Base-by-base conservation (phyloP, 2,797 vertebrate species). In the Phrynocephalus guinanensis region DNA sequence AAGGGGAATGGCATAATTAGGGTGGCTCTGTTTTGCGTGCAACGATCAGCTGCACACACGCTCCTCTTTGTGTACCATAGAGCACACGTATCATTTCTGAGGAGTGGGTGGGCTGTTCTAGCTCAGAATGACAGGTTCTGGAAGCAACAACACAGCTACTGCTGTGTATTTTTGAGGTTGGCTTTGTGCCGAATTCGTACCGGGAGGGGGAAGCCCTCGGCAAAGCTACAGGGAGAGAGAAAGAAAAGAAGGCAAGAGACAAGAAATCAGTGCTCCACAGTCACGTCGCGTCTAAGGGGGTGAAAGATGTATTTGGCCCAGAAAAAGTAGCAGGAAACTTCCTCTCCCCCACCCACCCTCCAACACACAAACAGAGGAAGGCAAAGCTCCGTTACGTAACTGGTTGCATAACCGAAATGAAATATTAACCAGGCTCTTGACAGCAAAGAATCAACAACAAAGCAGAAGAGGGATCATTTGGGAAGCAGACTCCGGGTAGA, bases 331-430 rank as follows among this genome's bases (percentile, higher is more conserved):
- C 87, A 15, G 82, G 26, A 86, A 87, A 81, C 22, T 52, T 83
- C 66, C 85, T 86, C 90, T 89, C 87, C 13, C 3, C 10, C 3
- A 1, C 20, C 6, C 33, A 33, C n/a, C 70, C 33, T 20, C 86
- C 38, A 44, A 44, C 38, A 44, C 38, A 44, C 38, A 44, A 44
- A 44, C 38, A 44, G 38, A 83, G 79, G 70, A 82, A 73, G n/a
- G 33, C 90, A 63, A 91, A 88, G 82, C 88, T 83, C n/a, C 2
- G 60, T 94, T 94, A 90, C 50, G 82, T 89, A 93, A 95, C 88
- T 92, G 24, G 2, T 93, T 94, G 78, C 30, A 75, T 81, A 93
- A 94, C 71, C 73, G 13, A 44, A 44, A 76, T 84, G 33, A n/a
- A 88, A 8, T 33, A 66, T 83, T 93, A 71, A 86, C 88, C 86